A percentile compares a stretch with the other conserved stretches of the same genome.
phyloP scores from a whole-genome alignment of 2,113 vertebrate species.

The Oenanthe melanoleuca region DNA sequence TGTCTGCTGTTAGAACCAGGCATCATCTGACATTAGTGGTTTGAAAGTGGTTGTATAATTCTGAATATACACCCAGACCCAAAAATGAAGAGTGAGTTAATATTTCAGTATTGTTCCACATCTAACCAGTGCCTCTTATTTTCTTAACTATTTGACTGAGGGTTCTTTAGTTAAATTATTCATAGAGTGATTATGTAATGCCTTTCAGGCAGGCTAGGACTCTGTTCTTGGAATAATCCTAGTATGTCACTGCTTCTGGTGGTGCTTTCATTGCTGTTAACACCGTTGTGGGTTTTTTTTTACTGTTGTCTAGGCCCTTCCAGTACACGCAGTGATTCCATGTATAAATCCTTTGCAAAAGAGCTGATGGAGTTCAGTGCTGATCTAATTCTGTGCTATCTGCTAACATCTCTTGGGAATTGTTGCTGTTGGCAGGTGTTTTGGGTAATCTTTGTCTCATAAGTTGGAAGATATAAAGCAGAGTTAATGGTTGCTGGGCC shows the following conservation, averaged over 20 bases:
- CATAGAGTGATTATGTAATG: slow-evolving; percentile 2
- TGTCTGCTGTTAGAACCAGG: not conserved
- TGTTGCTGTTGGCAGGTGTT: not conserved
- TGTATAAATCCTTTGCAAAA: not conserved
- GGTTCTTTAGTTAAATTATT: not conserved
- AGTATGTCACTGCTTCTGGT: not conserved
- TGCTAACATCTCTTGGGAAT: not conserved
- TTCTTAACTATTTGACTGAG: not conserved
- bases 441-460: not conserved
- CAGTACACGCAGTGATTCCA: not conserved
- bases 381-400: not conserved
- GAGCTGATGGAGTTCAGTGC: not conserved
- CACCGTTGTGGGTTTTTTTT: not conserved
- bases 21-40: not conserved
- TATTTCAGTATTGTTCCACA: not conserved
- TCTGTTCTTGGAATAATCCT: not conserved
- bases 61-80: not conserved
- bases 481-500: not conserved
- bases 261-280: not conserved
- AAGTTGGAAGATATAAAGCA: not conserved
- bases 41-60: not conserved
- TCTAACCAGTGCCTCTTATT: not conserved
- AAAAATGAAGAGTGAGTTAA: not conserved
- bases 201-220: not conserved
- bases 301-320: not conserved